These are phyloP conservation scores for Hydrotaea cyrtoneurina DNA, from an alignment of 2,888 invertebrate genomes.

Conservation along the genomic window DNA sequence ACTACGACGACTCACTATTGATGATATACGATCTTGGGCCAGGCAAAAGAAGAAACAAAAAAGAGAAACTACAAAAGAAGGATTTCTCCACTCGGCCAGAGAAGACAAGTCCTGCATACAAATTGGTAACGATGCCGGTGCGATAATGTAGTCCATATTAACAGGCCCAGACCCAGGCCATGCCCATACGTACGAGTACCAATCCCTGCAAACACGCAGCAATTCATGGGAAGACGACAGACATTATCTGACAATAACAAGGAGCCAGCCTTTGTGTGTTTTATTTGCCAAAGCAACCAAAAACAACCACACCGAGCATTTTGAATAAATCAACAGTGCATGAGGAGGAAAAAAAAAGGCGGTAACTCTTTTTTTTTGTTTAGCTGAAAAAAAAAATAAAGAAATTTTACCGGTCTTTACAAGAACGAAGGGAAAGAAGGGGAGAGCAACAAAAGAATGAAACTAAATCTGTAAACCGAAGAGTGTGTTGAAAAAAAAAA, in stretches of 20 bases:
- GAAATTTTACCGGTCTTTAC: conserved; percentile 31
- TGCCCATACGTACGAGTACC: too few species aligned
- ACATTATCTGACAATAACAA: conserved; percentile 25
- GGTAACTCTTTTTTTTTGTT: conserved; percentile 18
- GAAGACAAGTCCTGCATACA: conserved; percentile 33
- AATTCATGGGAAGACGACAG: conserved; percentile 26
- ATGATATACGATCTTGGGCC: conserved; percentile 48
- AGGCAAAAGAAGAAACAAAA: background rate
- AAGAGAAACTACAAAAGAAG: conserved; percentile 37
- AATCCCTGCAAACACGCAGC: background rate
- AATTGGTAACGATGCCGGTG: conserved; percentile 37
- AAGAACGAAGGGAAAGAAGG: background rate
- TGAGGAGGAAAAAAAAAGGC: conserved; percentile 15
- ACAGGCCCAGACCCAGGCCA: too few species aligned
- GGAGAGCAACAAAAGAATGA: too few species aligned
- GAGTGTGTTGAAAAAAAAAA: conserved; percentile 16
- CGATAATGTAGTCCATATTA: conserved; percentile 19
- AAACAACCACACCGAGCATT: too few species aligned
- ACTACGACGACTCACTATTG: background rate
- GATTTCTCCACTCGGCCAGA: conserved; percentile 43
- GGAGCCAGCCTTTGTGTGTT: conserved; percentile 15
- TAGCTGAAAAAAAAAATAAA: background rate
- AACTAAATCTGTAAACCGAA: background rate
- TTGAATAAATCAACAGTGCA: conserved; percentile 7
- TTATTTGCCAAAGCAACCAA: conserved; percentile 8